phyloP scores from a whole-genome alignment of 2,797 vertebrate genomes.

The Potorous gilbertii region DNA sequence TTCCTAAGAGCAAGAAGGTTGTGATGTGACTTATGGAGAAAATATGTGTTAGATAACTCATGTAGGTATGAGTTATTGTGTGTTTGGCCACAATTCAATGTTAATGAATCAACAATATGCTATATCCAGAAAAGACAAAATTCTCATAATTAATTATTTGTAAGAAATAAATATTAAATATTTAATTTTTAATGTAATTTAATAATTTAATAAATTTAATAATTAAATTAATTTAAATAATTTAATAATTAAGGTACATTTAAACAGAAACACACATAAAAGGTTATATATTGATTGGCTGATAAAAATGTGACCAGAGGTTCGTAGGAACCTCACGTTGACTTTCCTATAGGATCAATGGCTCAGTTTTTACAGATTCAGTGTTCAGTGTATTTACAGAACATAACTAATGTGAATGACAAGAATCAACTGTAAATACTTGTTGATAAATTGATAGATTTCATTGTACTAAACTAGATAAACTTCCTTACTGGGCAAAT shows the following conservation, averaged over 20 bases:
- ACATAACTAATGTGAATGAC: background rate
- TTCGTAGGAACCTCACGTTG: background rate
- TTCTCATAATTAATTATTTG: background rate
- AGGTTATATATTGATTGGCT: background rate
- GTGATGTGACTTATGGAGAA: background rate
- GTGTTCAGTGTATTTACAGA: background rate
- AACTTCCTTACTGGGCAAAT: background rate
- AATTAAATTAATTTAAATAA: too few species aligned
- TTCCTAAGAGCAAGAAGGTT: background rate
- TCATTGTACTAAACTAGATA: background rate
- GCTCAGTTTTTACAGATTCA: background rate
- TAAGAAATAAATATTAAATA: background rate
- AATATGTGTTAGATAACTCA: background rate
- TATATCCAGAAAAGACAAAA: background rate
- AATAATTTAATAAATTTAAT: too few species aligned
- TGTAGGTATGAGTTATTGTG: background rate
- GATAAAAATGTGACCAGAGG: background rate
- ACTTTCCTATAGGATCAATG: background rate
- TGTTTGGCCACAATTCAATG: background rate
- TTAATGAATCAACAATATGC: background rate
- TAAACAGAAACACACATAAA: background rate
- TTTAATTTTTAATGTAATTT: too few species aligned
- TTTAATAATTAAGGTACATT: too few species aligned
- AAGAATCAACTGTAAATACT: background rate
- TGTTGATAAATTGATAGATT: background rate